These are phyloP conservation scores for Myxocyprinus asiaticus DNA, from an alignment of 2,113 vertebrate genomes.

Conservation along the genomic window DNA sequence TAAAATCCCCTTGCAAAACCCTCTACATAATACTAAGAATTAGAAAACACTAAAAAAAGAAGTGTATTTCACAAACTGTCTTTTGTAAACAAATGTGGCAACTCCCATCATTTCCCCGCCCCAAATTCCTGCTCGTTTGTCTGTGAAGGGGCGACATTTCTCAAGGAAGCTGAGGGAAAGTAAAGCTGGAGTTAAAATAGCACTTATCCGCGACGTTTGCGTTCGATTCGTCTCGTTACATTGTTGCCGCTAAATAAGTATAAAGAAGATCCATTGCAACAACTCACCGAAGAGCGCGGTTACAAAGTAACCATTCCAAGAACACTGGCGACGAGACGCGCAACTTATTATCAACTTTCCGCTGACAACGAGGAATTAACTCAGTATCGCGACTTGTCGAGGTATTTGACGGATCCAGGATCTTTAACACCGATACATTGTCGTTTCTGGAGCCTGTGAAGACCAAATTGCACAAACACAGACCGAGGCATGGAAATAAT, in stretches of 20 bases:
- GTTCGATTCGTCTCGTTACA: neutral
- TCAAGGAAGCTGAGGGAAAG: slow-evolving; percentile 43
- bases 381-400: neutral
- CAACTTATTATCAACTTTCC: slow-evolving; percentile 17
- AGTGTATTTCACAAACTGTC: neutral
- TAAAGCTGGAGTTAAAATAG: neutral
- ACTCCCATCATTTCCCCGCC: slow-evolving; percentile 44
- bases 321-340: neutral
- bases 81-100: neutral
- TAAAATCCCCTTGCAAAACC: neutral
- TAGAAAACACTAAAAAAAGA: neutral
- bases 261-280: neutral
- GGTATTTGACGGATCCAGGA: neutral
- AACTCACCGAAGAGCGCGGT: neutral
- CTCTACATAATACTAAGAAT: neutral
- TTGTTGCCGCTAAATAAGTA: neutral
- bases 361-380: neutral
- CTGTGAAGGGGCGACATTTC: slow-evolving; percentile 44
- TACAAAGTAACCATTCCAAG: neutral
- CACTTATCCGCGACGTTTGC: neutral
- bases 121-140: slow-evolving; percentile 56
- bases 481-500: slow-evolving; percentile 81
- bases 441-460: neutral
- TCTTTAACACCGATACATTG: neutral
- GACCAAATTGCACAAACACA: neutral